Evolutionary conservation across 2,113 vertebrate species (phyloP).

Genomic region (Macaca nemestrina): DNA sequence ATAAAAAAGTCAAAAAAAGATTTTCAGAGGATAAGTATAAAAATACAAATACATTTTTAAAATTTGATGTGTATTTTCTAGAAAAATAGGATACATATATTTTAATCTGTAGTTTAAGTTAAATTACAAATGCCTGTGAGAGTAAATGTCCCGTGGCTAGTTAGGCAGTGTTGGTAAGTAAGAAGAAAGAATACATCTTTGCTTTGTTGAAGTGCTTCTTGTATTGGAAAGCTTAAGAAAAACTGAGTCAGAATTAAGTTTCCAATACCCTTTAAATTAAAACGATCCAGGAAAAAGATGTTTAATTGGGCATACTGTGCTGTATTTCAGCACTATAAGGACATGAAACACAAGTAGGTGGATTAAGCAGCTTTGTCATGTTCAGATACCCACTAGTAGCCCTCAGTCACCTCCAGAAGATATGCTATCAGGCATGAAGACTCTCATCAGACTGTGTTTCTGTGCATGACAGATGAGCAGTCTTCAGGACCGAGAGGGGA

Average conservation of each 20-base stretch:
- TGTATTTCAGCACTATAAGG: neutral
- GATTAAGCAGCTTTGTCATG: neutral
- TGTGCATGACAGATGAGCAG: neutral
- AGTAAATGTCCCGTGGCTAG: neutral
- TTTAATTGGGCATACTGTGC: neutral
- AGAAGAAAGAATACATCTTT: neutral
- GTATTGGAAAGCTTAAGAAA: slow-evolving; percentile 15
- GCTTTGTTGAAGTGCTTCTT: neutral
- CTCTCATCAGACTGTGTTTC: neutral
- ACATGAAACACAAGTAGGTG: neutral
- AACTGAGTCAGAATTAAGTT: neutral
- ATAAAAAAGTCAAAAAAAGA: neutral
- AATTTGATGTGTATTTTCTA: neutral
- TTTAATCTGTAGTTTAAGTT: neutral
- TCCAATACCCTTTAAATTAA: neutral
- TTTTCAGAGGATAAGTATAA: neutral
- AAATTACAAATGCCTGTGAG: neutral
- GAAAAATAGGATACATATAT: neutral
- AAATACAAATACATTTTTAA: neutral
- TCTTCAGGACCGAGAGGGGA: neutral
- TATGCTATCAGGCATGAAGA: neutral
- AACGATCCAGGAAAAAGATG: neutral
- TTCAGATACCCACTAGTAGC: neutral
- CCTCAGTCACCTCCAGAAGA: neutral
- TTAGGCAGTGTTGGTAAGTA: neutral